These are phyloP conservation scores for Equus quagga DNA, from an alignment of 2,113 vertebrate genomes.

Conservation along the genomic window DNA sequence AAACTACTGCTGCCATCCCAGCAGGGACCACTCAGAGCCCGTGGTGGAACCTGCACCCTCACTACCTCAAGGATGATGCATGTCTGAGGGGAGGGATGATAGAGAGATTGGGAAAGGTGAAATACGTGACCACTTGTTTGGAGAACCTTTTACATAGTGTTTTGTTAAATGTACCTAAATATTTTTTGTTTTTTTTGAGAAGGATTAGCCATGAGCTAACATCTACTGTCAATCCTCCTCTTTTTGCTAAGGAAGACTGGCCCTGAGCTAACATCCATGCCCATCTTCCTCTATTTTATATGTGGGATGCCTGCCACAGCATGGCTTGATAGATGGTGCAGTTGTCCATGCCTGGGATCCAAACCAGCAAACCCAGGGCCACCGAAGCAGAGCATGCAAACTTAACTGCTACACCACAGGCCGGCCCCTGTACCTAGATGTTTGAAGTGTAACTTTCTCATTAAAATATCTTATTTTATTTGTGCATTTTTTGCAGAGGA, in stretches of 20 bases:
- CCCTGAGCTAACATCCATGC: no score
- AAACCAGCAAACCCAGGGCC: no score
- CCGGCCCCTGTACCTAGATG: neutral
- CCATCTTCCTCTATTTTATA: no score
- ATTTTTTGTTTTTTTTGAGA: neutral
- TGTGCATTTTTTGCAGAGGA: no score
- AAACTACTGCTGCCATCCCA: constrained; percentile 75
- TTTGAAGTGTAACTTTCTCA: constrained; percentile 5
- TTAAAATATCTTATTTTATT: constrained; percentile 9
- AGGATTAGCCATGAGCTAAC: no score
- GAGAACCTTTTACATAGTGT: neutral
- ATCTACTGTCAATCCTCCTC: no score
- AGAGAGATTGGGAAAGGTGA: neutral
- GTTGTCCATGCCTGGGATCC: no score
- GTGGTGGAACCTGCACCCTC: neutral
- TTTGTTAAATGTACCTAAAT: neutral
- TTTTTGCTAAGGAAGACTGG: no score
- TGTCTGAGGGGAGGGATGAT: neutral
- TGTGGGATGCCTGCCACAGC: no score
- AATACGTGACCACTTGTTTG: neutral
- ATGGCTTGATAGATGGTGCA: no score
- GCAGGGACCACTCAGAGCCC: constrained; percentile 12
- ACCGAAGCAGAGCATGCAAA: no score
- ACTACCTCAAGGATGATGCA: neutral
- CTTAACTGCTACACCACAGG: no score